These are phyloP conservation scores for Heliconius sara DNA, from an alignment of 2,888 invertebrate genomes.

Conservation along the genomic window DNA sequence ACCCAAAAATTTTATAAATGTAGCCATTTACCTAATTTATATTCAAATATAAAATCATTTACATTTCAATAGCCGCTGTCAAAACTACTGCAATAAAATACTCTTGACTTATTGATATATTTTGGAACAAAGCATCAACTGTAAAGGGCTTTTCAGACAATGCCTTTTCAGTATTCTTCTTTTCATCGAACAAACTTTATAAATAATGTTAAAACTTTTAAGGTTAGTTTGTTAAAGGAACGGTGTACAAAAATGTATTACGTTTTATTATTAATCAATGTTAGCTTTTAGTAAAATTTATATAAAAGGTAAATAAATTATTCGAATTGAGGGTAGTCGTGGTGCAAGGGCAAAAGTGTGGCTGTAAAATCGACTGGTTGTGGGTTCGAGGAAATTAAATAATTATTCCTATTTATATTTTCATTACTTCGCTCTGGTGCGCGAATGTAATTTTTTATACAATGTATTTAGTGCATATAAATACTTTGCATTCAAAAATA, in stretches of 20 bases:
- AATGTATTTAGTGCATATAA: too few relatives aligned
- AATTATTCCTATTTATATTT: too few relatives aligned
- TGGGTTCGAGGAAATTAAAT: too few relatives aligned
- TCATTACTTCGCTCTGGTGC: too few relatives aligned
- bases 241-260: not conserved
- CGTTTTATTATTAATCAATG: not conserved
- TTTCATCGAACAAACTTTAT: conserved; percentile 24
- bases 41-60: not conserved
- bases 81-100: conserved; percentile 31
- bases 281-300: not conserved
- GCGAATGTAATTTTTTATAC: too few relatives aligned
- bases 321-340: too few relatives aligned
- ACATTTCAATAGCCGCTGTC: conserved; percentile 9
- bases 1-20: not conserved
- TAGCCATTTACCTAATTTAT: not conserved
- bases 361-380: too few relatives aligned
- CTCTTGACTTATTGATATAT: conserved; percentile 27
- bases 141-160: conserved; percentile 24
- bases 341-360: too few relatives aligned
- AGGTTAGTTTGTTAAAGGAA: conserved; percentile 18
- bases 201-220: conserved; percentile 25
- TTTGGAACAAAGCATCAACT: conserved; percentile 23
- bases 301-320: not conserved
- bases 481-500: too few relatives aligned
- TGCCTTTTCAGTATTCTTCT: conserved; percentile 24